Conservation (phyloP, 2,113 vertebrate species). For the Gasterosteus nipponicus region DNA sequence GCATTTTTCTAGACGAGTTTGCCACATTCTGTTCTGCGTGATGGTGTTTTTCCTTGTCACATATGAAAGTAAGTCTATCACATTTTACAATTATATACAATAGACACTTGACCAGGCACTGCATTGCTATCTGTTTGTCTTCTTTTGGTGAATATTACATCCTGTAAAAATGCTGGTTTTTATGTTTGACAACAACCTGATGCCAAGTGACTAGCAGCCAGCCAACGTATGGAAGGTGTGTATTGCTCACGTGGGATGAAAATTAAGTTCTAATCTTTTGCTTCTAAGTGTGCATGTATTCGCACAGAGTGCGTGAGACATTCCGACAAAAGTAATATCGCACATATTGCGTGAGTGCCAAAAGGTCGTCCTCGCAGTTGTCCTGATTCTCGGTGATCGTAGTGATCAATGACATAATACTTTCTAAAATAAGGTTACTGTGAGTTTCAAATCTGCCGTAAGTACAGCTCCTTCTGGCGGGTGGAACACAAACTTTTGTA, state of each 20-base stretch:
- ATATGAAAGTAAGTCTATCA: conserved; percentile 95
- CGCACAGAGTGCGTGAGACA: conserved; percentile 84
- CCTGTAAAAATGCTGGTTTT: conserved; percentile 93
- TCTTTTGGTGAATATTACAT: conserved; percentile 95
- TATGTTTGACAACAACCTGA: conserved; percentile 92
- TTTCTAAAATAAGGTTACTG: conserved; percentile 42
- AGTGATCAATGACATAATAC: conserved; percentile 58
- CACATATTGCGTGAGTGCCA: conserved; percentile 90
- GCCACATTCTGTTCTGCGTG: conserved; percentile 86
- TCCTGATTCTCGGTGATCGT: conserved; percentile 44
- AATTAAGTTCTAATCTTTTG: conserved; percentile 77
- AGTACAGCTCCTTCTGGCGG: conserved; percentile 38
- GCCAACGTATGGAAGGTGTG: conserved; percentile 81
- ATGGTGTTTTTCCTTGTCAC: conserved; percentile 60
- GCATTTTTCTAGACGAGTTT: conserved; percentile 83
- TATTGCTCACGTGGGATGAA: conserved; percentile 91
- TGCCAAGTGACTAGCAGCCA: conserved; percentile 84
- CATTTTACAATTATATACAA: conserved; percentile 97
- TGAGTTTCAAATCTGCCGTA: conserved; percentile 28
- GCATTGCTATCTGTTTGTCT: conserved; percentile 85
- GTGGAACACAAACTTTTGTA: conserved; percentile 40
- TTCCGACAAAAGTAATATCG: conserved; percentile 80
- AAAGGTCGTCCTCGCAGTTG: conserved; percentile 83
- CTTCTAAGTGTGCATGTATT: conserved; percentile 83
- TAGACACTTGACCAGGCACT: conserved; percentile 96